Base-by-base conservation (phyloP, 1,140 invertebrate species). In the Neotoxoptera formosana region DNA sequence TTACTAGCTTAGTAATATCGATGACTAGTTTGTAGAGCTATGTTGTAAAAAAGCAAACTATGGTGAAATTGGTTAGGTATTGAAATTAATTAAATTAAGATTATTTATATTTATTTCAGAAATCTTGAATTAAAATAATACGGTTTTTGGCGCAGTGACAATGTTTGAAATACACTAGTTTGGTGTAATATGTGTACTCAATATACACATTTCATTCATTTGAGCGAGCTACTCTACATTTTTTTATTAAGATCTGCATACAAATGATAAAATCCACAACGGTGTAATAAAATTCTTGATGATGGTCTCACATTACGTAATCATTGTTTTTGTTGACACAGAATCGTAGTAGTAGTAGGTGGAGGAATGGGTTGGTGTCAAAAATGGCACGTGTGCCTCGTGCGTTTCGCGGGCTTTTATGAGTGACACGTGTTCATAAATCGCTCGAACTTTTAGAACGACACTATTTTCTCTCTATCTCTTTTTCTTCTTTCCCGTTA, bases 331-430 rank as follows among this genome's bases (percentile, higher is more conserved):
- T 87, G 30, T 48, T 47, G 86, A 20, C 17, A 30, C 34, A 1
- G 14, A 88, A 48, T 48, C n/a, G 11, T 30, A 25, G 81, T 25
- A n/a, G 30, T 47, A 14, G 2, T 20, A 45, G 9, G 47, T 14
- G 51, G 6, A 7, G 30, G n/a, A 81, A 30, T 48, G 20, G 30
- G 84, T 48, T n/a, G 86, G 21, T 41, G 4, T 87, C 14, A n/a
- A 51, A 88, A 51, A 51, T 51, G 86, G 86, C 86, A 87, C 47
- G 47, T 48, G 30, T n/a, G 84, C 20, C n/a, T 88, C 47, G 86
- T 48, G n/a, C 86, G n/a, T 51, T 53, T 53, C 34, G 48, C 87
- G 87, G 87, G 48, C 47, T 89, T 88, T 89, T 23, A 88, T 30
- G 30, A 87, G 14, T 87, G 47, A 87, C 20, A 6, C 17, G 9